Evolutionary conservation across 2,888 invertebrate genomes (phyloP), one percentile per base, ranked within the genome.

Genomic region (Lasioglossum oenotherae): DNA sequence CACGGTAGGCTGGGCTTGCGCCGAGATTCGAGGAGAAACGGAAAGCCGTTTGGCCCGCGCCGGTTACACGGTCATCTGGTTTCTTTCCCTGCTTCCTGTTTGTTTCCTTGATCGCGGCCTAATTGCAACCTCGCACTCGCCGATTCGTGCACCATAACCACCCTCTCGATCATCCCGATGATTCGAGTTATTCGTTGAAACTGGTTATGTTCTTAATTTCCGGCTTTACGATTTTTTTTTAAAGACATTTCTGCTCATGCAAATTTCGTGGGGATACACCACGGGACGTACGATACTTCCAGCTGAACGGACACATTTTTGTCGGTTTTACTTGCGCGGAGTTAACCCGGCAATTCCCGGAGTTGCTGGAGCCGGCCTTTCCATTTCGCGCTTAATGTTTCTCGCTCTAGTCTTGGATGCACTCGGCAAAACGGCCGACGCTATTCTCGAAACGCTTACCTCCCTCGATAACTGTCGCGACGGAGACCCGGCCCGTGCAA

Each of bases 21-120:
- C n/a, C 38, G 69, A 69, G 81, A 78, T 84, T 74, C 84, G 38
- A 46, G 67, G 46, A 38, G 74, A 84, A 86, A 84, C 84, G 78
- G 84, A 85, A 85, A 83, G 78, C 74, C 49, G 74, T 60, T 49
- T 57, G 71, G 71, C n/a, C n/a, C 41, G 71, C 46, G 60, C 67
- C 53, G 49, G 78, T 82, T 78, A 84, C 74, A 82, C 84, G 78
- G 74, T 78, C 44, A 71, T 84, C 78, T 64, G n/a, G 60, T 82
- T 78, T 71, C 41, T 27, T 74, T 64, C n/a, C 35, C 53, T 44
- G 35, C 19, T 69, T 79, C 41, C 49, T 31, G 49, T 74, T 71
- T 53, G 41, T 53, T 75, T 78, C 74, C 77, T 64, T 41, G n/a
- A 46, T 53, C 44, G 71, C 77, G 49, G 57, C 69, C 77, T 46